Conservation (phyloP, 2,888 invertebrate genomes). For the Physocephala rufipes region DNA sequence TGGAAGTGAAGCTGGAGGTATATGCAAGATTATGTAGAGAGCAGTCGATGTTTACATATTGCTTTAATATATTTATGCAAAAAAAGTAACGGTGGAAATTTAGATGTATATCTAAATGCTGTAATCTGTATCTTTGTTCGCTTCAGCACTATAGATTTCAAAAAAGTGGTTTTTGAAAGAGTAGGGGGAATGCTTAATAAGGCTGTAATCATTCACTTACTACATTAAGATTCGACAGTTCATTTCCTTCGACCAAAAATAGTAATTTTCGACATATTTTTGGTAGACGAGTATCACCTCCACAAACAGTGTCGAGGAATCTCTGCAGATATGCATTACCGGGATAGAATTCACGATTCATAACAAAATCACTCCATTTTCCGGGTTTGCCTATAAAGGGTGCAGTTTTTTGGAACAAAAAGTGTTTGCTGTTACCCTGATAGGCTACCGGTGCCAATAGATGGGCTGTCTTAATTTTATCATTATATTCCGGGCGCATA, state of each 20-base stretch:
- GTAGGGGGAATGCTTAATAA: too few relatives aligned
- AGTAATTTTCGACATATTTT: slow-evolving; percentile 6
- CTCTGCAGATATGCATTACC: slow-evolving; percentile 18
- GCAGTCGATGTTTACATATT: too few relatives aligned
- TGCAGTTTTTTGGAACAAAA: slow-evolving; percentile 53
- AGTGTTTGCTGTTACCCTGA: slow-evolving; percentile 65
- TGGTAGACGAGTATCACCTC: slow-evolving; percentile 35
- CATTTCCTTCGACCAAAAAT: not conserved
- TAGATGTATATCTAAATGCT: too few relatives aligned
- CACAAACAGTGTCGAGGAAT: slow-evolving; percentile 14
- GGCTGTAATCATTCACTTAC: too few relatives aligned
- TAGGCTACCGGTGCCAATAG: slow-evolving; percentile 48
- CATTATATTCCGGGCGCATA: slow-evolving; percentile 46
- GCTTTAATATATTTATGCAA: too few relatives aligned
- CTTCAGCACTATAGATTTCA: too few relatives aligned
- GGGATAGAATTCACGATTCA: slow-evolving; percentile 22
- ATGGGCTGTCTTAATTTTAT: slow-evolving; percentile 46
- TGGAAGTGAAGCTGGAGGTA: not conserved
- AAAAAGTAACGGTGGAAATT: too few relatives aligned
- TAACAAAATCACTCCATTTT: slow-evolving; percentile 10
- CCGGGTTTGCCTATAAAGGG: slow-evolving; percentile 35
- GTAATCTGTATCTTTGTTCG: too few relatives aligned
- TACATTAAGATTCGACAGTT: slow-evolving; percentile 33
- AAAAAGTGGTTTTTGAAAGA: too few relatives aligned
- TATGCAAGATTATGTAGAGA: not conserved